These are phyloP conservation scores for Pantherophis guttatus DNA, from an alignment of 2,113 vertebrate species.

Conservation along the genomic window DNA sequence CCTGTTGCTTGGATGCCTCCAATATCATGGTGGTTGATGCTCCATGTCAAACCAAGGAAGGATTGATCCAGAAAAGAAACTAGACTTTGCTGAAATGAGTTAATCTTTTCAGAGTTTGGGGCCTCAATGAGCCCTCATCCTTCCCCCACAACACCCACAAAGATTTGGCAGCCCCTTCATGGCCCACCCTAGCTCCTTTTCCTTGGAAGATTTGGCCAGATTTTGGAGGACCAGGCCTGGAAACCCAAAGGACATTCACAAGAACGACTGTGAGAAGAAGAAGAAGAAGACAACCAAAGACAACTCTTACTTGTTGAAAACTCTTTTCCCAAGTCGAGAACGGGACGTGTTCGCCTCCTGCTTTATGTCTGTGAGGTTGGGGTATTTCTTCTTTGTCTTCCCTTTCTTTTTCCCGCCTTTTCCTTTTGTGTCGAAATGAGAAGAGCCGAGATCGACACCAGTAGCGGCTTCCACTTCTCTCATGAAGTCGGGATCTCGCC, in stretches of 20 bases:
- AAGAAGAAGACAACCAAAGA: neutral
- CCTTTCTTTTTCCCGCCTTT: slow-evolving; percentile 70
- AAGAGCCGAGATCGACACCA: slow-evolving; percentile 85
- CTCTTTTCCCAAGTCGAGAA: slow-evolving; percentile 83
- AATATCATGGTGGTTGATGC: neutral
- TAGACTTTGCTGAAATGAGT: neutral
- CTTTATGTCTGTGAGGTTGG: slow-evolving; percentile 88
- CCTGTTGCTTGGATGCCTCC: too few relatives aligned
- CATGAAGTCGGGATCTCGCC: slow-evolving; percentile 88
- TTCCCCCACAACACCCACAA: neutral
- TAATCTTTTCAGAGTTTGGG: neutral
- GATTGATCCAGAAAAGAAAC: neutral
- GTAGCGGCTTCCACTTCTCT: slow-evolving; percentile 88
- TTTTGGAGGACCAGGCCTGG: neutral
- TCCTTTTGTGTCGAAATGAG: slow-evolving; percentile 61
- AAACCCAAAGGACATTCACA: neutral
- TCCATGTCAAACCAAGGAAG: neutral
- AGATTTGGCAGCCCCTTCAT: neutral
- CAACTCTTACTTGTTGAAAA: slow-evolving; percentile 87
- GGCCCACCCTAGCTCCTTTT: neutral
- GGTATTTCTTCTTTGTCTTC: slow-evolving; percentile 78
- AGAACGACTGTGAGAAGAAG: neutral
- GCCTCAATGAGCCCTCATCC: neutral
- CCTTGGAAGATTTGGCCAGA: neutral
- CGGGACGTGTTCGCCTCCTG: slow-evolving; percentile 79